Evolutionary conservation across 2,888 invertebrate species (phyloP), one percentile per base, ranked within the genome.

Genomic region (Microdon myrmicae): DNA sequence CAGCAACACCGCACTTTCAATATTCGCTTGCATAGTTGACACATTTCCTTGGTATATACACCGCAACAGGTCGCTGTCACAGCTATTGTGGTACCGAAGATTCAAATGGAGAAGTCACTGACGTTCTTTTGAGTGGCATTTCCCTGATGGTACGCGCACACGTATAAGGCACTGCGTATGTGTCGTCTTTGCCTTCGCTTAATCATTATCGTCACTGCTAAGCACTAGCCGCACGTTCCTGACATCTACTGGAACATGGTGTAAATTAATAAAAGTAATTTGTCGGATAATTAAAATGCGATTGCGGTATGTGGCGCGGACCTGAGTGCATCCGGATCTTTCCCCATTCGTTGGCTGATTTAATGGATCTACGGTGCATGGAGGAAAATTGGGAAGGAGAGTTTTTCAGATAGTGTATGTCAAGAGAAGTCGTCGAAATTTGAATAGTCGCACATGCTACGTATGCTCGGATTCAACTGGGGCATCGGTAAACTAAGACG

Each of bases 241-340:
- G 64, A 64, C 51, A 58, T 58, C 56, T 51, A 53, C 37, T 56
- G 56, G 51, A 58, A 64, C 64, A 64, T 53, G 58, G 56, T 64
- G 51, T 64, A 56, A 64, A 58, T 64, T 41, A 58, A 64, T 64
- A 58, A 58, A 64, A 53, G 64, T 53, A 64, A 64, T 64, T 64
- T 64, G 64, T 64, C 64, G 38, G 51, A 34, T 53, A 64, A 64
- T 64, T 64, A 64, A 64, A 64, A 64, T 64, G 64, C 64, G 41
- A 38, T 32, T 47, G 29, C 14, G 47, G 51, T 47, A 58, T 47
- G 51, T 45, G 29, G 45, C 35, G 44, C 39, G 49, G 55, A 45
- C 48, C 39, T 55, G 55, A 44, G 38, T 39, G 49, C 61, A 60
- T 49, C 56, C 55, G 55, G 34, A 48, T 39, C 23, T 16, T 9